phyloP scores from a whole-genome alignment of 2,797 vertebrate species.

The Triplophysa yarkandensis region DNA sequence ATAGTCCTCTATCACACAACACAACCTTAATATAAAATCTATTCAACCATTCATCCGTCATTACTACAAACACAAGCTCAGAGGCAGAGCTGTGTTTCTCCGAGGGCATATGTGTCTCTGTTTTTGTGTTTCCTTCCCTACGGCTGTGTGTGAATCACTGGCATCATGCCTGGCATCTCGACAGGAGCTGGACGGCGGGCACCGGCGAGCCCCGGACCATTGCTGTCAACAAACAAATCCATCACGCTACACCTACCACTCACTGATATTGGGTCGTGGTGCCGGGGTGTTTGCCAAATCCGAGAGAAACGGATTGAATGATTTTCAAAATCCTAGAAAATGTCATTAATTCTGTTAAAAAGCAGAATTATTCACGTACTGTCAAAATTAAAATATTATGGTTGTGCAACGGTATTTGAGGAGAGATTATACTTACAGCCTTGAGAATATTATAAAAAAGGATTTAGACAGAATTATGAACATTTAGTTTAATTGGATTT shows the following conservation, averaged over 20 bases:
- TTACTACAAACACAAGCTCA: neutral
- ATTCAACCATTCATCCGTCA: neutral
- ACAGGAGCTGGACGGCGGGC: conserved; percentile 23
- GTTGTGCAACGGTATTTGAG: conserved; percentile 11
- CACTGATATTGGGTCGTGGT: conserved; percentile 2
- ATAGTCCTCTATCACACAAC: too few species aligned
- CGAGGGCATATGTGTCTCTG: conserved; percentile 34
- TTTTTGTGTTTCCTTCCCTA: conserved; percentile 32
- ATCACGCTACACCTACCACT: conserved; percentile 6
- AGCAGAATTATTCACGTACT: conserved; percentile 14
- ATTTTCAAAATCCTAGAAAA: conserved; percentile 20
- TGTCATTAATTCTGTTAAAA: neutral
- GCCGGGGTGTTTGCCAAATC: conserved; percentile 1
- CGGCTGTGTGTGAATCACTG: conserved; percentile 30
- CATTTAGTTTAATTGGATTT: conserved; percentile 1
- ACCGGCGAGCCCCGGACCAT: conserved; percentile 33
- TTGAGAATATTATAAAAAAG: conserved; percentile 7
- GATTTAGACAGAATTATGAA: conserved; percentile 3
- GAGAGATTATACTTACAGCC: conserved; percentile 5
- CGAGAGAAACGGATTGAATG: conserved; percentile 26
- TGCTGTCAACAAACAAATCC: conserved; percentile 20
- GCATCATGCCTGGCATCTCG: conserved; percentile 39
- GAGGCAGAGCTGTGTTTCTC: neutral
- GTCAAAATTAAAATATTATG: conserved; percentile 30
- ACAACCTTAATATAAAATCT: too few species aligned